These are phyloP conservation scores for Cryptocheilus praepositus DNA, from an alignment of 2,888 invertebrate species.

Conservation along the genomic window DNA sequence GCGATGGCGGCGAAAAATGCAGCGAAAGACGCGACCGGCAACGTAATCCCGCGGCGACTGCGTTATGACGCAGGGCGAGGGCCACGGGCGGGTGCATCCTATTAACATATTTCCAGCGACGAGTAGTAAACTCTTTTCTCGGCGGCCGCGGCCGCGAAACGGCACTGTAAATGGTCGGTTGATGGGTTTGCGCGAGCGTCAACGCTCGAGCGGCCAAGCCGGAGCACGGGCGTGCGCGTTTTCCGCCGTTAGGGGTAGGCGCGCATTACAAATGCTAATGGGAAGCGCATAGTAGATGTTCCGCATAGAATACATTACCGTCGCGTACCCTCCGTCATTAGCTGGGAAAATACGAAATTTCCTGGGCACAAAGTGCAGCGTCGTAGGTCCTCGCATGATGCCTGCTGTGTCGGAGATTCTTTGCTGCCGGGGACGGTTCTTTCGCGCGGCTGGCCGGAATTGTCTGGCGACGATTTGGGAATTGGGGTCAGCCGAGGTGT, in stretches of 20 bases:
- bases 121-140: conserved; percentile 55
- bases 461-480: too few relatives aligned
- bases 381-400: conserved; percentile 10
- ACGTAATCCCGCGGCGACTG: conserved; percentile 32
- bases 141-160: conserved; percentile 40
- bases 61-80: conserved; percentile 26
- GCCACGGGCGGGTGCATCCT: conserved; percentile 38
- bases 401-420: too few relatives aligned
- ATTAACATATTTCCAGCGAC: conserved; percentile 52
- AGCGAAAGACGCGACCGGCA: conserved; percentile 40
- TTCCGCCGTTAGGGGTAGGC: conserved; percentile 60
- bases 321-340: conserved; percentile 71
- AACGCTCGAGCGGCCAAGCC: conserved; percentile 43
- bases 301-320: conserved; percentile 71
- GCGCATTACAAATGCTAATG: conserved; percentile 73
- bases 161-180: conserved; percentile 62
- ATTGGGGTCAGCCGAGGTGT: too few relatives aligned
- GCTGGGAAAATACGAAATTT: conserved; percentile 69
- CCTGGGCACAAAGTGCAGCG: conserved; percentile 42
- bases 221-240: conserved; percentile 33
- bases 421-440: too few relatives aligned
- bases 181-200: conserved; percentile 66
- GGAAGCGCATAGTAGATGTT: conserved; percentile 66
- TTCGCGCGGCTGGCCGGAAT: too few relatives aligned
- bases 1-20: not conserved